These are phyloP conservation scores for Heliconius hewitsoni DNA, from an alignment of 1,140 invertebrate species.

Conservation along the genomic window DNA sequence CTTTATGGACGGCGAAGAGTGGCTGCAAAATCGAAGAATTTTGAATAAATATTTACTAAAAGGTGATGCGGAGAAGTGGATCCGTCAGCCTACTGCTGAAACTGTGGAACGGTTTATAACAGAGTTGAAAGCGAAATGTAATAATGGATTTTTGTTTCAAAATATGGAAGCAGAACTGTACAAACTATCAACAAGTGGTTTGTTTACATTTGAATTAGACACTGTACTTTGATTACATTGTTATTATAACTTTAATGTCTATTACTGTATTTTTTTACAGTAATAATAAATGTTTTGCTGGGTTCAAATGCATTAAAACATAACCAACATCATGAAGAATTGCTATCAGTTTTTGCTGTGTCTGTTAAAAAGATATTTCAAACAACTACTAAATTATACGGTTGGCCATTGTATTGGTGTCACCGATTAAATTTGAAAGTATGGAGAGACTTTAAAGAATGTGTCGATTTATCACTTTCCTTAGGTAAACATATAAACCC, in stretches of 20 bases:
- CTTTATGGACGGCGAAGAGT: constrained; percentile 93
- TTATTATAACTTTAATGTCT: not conserved
- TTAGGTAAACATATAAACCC: constrained; percentile 54
- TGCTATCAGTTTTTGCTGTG: constrained; percentile 82
- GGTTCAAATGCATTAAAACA: constrained; percentile 75
- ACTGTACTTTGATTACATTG: not conserved
- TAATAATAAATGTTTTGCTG: constrained; percentile 86
- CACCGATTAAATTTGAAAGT: constrained; percentile 83
- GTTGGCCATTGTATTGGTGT: constrained; percentile 85
- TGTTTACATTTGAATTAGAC: constrained; percentile 20
- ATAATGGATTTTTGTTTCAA: constrained; percentile 54
- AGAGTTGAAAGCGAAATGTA: constrained; percentile 69
- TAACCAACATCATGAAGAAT: constrained; percentile 63
- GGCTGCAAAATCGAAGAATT: constrained; percentile 86
- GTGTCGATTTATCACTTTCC: constrained; percentile 84
- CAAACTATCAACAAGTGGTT: constrained; percentile 88
- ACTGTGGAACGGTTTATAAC: constrained; percentile 76
- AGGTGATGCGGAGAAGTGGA: constrained; percentile 72
- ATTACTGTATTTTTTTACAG: constrained; percentile 72
- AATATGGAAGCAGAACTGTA: constrained; percentile 87
- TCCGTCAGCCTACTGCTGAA: constrained; percentile 78
- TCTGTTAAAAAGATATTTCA: constrained; percentile 88
- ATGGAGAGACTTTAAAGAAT: constrained; percentile 88
- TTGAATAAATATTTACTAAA: constrained; percentile 88
- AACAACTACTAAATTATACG: constrained; percentile 85